Base-by-base conservation (phyloP, 2,797 vertebrate genomes). In the Buceros bicornis region DNA sequence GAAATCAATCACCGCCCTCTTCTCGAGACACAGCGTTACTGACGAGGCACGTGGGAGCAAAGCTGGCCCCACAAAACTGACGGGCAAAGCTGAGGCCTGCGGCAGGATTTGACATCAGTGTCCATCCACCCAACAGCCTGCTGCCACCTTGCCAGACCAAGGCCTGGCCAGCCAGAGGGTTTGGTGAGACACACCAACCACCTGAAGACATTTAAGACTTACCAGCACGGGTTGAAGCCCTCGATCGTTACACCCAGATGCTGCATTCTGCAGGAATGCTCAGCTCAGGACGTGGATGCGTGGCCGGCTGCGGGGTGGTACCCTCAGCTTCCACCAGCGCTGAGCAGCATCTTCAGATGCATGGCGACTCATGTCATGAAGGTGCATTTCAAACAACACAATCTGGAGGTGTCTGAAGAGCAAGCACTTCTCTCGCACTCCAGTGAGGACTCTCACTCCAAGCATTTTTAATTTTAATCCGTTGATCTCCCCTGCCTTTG, bases 61-160 rank as follows among this genome's bases (percentile, higher is more conserved):
- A 72, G 45, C 26, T 4, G 1, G 24, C 11, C 37, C 16, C 50
- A 31, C 29, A 33, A 67, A n/a, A 26, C 28, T 3, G 2, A 29
- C 0, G 2, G 45, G 28, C 65, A 25, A 2, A 66, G 42, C 67
- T 3, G 35, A 51, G 42, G 25, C 28, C 45, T 18, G 76, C 7
- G 0, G 54, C 54, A 37, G 0, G 0, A 12, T 26, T 7, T 14
- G 9, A 29, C 43, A 20, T 5, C 21, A 26, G 14, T 2, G 0
- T 18, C 11, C 18, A 19, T 31, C 40, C 53, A 37, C 22, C 25
- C 28, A 8, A 29, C 13, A 29, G 24, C 43, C 31, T 18, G 37
- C 33, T 29, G 51, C 22, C 11, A 4, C 0, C 0, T 51, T 56
- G 60, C 60, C 48, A 33, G 26, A 76, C 12, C 15, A 50, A 54